Evolutionary conservation across 2,888 invertebrate genomes (phyloP).

Genomic region (Syrphus vitripennis): DNA sequence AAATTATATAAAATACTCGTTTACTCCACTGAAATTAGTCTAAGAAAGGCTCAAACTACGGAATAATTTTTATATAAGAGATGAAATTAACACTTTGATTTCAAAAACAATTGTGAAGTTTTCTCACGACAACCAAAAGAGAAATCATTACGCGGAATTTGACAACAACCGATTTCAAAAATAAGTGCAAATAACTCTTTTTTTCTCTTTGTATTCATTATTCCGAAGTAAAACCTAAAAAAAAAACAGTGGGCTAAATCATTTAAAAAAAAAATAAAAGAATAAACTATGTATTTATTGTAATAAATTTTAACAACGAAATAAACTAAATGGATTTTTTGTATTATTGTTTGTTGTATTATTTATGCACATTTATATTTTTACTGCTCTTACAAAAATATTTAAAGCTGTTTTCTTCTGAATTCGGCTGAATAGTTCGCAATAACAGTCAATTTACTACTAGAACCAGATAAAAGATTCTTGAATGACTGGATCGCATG

Average conservation of each 20-base stretch:
- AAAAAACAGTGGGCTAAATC: slow-evolving; percentile 1
- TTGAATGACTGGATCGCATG: too few relatives aligned
- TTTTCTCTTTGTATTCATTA: background rate
- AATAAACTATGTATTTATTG: slow-evolving; percentile 46
- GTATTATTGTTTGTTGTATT: background rate
- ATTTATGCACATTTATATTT: too few relatives aligned
- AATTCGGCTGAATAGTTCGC: too few relatives aligned
- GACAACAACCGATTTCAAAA: background rate
- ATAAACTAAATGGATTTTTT: background rate
- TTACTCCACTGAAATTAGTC: slow-evolving; percentile 7
- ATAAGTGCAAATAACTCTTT: too few relatives aligned
- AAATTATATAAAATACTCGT: slow-evolving; percentile 64
- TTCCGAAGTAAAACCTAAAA: slow-evolving; percentile 11
- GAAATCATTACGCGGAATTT: background rate
- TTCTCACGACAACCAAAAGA: too few relatives aligned
- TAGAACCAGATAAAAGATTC: too few relatives aligned
- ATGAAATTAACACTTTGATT: too few relatives aligned
- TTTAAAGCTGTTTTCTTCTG: too few relatives aligned
- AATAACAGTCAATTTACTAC: too few relatives aligned
- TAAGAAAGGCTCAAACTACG: slow-evolving; percentile 3
- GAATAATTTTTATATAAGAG: background rate
- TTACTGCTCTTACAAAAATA: too few relatives aligned
- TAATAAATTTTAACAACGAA: slow-evolving; percentile 46
- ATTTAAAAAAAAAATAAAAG: slow-evolving; percentile 31
- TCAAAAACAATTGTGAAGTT: too few relatives aligned